Conservation (phyloP, 1,140 invertebrate genomes). For the Gyrodactylus salaris region DNA sequence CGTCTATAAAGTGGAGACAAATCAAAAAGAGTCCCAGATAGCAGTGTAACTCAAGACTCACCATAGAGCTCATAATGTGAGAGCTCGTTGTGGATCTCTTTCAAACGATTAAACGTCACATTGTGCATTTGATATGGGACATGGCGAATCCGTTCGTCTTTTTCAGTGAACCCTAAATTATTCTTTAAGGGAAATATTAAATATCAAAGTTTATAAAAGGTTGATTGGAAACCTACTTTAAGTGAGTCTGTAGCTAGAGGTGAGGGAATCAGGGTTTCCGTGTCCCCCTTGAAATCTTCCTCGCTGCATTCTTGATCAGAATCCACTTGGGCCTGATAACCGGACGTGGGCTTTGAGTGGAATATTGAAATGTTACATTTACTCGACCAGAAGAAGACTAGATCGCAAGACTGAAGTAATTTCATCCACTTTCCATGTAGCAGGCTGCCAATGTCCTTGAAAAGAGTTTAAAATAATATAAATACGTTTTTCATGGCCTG, state of each 20-base stretch:
- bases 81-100: neutral
- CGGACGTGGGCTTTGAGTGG: neutral
- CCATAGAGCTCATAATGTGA: neutral
- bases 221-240: neutral
- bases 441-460: conserved; percentile 27
- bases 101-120: neutral
- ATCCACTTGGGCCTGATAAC: neutral
- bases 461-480: conserved; percentile 12
- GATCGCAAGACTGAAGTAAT: neutral
- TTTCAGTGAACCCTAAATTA: neutral
- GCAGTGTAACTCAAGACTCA: neutral
- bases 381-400: neutral
- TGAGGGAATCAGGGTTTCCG: neutral
- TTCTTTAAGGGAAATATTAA: neutral
- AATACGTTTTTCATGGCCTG: neutral
- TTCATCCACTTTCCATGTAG: neutral
- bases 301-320: neutral
- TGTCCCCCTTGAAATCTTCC: neutral
- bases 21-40: too few relatives aligned
- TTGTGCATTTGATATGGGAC: neutral
- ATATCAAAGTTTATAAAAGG: neutral
- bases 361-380: neutral
- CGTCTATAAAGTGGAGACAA: neutral
- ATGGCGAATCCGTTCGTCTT: neutral
- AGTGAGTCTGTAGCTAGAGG: neutral